Base-by-base conservation (phyloP, 2,888 invertebrate genomes). In the Omphaloscelis lunosa region DNA sequence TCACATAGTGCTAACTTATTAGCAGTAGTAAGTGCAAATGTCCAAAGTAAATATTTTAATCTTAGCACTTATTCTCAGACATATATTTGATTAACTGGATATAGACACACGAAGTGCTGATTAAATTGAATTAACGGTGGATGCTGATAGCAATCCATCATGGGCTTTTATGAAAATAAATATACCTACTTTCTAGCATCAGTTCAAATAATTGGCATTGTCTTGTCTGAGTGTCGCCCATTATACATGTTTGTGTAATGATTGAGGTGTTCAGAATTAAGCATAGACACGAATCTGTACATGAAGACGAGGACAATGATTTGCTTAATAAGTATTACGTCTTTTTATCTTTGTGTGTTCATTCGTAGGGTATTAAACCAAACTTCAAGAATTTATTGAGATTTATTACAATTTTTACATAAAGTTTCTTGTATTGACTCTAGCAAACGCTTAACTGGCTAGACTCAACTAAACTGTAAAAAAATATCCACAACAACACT, bases 11-110 rank as follows among this genome's bases (percentile, higher is more conserved):
- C 51, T 39, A 41, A 62, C 34, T 62, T 69, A 71, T 84, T 76
- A 70, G 82, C 51, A 72, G 63, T 56, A 82, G 74, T 77, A 58
- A 82, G 65, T 78, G 75, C 79, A 61, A 82, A 82, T 75, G 34
- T 62, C 23, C 12, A 39, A 56, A 70, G 62, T 39, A 82, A 75
- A 84, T 65, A 39, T 69, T 20, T 72, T 69, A 72, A 75, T 85
- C 48, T 75, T 72, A 59, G 69, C 56, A 72, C 48, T 78, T 59
- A 75, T 72, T 27, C 48, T 62, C 27, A 20, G 74, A 67, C 72
- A 73, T 48, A 29, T 84, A 67, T 86, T 84, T 86, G 87, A 86
- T 86, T 84, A 86, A 86, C 81, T 84, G 87, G 74, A 78, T 68
- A 68, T 12, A 77, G 29, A 65, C 81, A 86, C 65, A 84, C 78